Base-by-base conservation (phyloP, 1,140 invertebrate genomes). In the Drosophila suzukii region DNA sequence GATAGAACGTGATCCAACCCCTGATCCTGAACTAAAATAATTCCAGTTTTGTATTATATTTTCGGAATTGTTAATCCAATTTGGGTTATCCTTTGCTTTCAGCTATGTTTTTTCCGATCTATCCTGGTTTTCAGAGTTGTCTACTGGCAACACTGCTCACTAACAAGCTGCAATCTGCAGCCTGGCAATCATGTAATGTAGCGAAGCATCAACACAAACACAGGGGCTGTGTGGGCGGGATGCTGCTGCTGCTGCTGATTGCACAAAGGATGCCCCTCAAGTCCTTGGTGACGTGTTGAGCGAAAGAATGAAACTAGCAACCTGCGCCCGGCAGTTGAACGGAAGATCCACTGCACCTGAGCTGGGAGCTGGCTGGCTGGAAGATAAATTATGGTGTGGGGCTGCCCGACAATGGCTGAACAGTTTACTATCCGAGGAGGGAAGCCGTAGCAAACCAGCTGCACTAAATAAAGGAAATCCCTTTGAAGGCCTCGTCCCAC, bases 201-300 rank as follows among this genome's bases (percentile, higher is more conserved):
- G 86, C 57, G 62, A 76, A 56, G 71, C 66, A 66, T 62, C 65
- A 56, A 63, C 59, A 75, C 78, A 75, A 74, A 71, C 44, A 55
- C 47, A 15, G 47, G n/a, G 32, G 44, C 53, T 49, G 30, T 17
- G 58, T 24, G 55, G 15, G 59, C 43, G 41, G 38, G 8, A 54
- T 65, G 39, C 32, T 34, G 32, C 32, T 34, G 7, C 86, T 86
- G 81, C 62, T 73, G 50, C 61, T 88, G 83, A 88, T 88, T 88
- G 83, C 72, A 89, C 83, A 88, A 88, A 88, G 83, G 67, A 70
- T 77, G 80, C 84, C 66, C 72, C 79, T 79, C 84, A 83, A 84
- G 62, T 89, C 84, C 83, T 89, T 88, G 83, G 83, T 83, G 83
- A 83, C 84, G 83, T 88, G 83, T 74, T 77, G 79, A 86, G 57